A percentile compares a stretch with the other conserved stretches of the same genome.
Evolutionary conservation across 2,888 invertebrate species (phyloP).

Genomic region (Keiferia lycopersicella): DNA sequence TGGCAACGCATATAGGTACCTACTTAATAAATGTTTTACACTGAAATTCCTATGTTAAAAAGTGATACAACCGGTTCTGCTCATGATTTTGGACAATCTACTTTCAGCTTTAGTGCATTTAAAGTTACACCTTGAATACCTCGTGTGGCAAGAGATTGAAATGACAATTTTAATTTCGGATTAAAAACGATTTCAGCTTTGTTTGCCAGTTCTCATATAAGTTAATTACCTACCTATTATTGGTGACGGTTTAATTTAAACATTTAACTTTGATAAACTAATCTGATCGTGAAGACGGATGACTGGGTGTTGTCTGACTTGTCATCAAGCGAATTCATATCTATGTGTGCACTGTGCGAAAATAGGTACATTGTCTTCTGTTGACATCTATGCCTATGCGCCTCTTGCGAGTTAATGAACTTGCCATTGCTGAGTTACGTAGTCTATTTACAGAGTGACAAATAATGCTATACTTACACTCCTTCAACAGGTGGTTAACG

Average conservation of each 20-base stretch:
- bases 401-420: constrained; percentile 48
- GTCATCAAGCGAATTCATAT: constrained; percentile 33
- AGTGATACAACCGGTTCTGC: too few species aligned
- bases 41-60: too few species aligned
- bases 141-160: too few species aligned
- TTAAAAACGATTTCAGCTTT: background rate
- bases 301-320: constrained; percentile 13
- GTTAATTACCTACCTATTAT: background rate
- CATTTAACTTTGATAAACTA: background rate
- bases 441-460: background rate
- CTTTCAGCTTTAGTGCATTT: too few species aligned
- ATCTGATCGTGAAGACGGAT: background rate
- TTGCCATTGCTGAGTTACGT: constrained; percentile 37
- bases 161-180: too few species aligned
- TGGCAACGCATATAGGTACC: too few species aligned
- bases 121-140: too few species aligned
- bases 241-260: background rate
- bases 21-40: too few species aligned
- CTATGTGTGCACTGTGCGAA: constrained; percentile 35
- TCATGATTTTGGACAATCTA: too few species aligned
- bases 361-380: constrained; percentile 37
- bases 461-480: too few species aligned
- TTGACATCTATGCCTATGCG: constrained; percentile 31
- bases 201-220: background rate
- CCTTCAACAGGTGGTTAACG: too few species aligned